phyloP scores from a whole-genome alignment of 53 echinoderm and acorn worm genomes.

The Crossaster papposus region DNA sequence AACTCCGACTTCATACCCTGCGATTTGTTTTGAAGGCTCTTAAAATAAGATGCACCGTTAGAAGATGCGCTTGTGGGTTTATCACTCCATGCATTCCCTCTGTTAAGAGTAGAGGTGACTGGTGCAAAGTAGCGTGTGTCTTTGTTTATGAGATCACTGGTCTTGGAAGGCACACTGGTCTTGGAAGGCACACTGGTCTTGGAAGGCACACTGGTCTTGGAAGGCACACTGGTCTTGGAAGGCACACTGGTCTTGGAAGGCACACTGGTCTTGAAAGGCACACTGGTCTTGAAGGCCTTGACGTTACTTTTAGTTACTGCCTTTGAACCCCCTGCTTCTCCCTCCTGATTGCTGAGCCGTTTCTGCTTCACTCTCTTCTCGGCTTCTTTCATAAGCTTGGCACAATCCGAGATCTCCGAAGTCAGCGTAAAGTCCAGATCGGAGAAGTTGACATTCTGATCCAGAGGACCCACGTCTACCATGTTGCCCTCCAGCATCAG shows the following conservation, averaged over 20 bases:
- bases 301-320: background rate
- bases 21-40: background rate
- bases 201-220: background rate
- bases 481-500: slow-evolving; percentile 26
- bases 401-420: slow-evolving; percentile 84
- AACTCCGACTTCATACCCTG: background rate
- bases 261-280: background rate
- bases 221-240: background rate
- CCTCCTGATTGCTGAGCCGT: slow-evolving; percentile 38
- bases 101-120: background rate
- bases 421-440: slow-evolving; percentile 81
- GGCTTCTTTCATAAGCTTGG: slow-evolving; percentile 78
- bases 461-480: slow-evolving; percentile 30
- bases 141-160: background rate
- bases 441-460: slow-evolving; percentile 63
- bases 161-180: background rate
- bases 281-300: background rate
- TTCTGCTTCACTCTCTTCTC: slow-evolving; percentile 69
- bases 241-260: background rate
- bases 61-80: background rate
- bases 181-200: background rate
- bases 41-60: no score
- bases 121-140: background rate
- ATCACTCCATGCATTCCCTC: background rate
- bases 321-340: background rate